Conservation (phyloP, 2,888 invertebrate species). For the Anticlea derivata region DNA sequence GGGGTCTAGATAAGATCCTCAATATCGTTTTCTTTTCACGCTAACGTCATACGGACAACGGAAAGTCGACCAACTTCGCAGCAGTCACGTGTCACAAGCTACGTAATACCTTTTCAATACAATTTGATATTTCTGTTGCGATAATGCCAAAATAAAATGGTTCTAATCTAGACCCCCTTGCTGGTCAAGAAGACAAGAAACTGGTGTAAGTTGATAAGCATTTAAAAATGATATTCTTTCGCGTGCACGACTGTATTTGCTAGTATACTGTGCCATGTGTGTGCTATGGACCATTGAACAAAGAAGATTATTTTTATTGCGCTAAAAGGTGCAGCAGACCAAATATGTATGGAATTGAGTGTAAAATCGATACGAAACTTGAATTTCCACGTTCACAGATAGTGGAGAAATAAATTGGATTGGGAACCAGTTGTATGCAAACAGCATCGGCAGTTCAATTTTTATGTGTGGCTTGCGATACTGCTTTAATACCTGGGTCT, state of each 20-base stretch:
- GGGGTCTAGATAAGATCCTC: no score
- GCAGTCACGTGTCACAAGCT: no score
- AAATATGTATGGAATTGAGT: constrained; percentile 71
- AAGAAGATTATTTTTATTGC: constrained; percentile 82
- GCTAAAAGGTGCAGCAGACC: constrained; percentile 72
- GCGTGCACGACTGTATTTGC: not conserved
- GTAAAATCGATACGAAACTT: constrained; percentile 57
- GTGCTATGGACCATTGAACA: constrained; percentile 60
- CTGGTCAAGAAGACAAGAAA: no score
- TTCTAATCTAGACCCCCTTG: no score
- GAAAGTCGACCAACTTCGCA: no score
- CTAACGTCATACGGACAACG: no score
- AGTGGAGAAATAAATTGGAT: constrained; percentile 39
- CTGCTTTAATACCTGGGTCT: not conserved
- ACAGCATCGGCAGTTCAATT: constrained; percentile 34
- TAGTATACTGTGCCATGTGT: constrained; percentile 2
- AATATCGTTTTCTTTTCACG: no score
- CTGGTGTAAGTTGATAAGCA: no score
- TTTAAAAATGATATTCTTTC: not conserved
- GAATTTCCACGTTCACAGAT: constrained; percentile 36
- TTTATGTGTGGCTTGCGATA: constrained; percentile 12
- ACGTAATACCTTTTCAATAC: no score
- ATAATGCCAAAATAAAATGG: no score
- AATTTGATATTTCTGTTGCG: no score
- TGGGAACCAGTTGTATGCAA: constrained; percentile 27